Conservation (phyloP, 2,888 invertebrate species). For the Stegophylla sp. region DNA sequence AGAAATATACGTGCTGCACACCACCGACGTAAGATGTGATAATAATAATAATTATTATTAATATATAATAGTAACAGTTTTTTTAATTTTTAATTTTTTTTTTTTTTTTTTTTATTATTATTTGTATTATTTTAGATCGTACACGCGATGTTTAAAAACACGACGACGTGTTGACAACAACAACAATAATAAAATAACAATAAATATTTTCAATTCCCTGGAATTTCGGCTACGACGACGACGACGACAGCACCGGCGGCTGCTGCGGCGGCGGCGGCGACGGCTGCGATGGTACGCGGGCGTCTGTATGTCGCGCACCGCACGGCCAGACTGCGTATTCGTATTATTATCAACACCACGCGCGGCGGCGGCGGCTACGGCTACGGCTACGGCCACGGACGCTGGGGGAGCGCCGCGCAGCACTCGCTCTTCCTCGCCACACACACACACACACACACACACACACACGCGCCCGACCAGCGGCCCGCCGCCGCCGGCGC, state of each 20-base stretch:
- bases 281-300: constrained; percentile 43
- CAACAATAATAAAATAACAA: too few relatives aligned
- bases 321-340: constrained; percentile 59
- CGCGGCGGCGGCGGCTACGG: constrained; percentile 44
- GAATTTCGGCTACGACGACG: constrained; percentile 4
- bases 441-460: not conserved
- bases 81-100: too few relatives aligned
- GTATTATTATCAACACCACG: constrained; percentile 57
- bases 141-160: too few relatives aligned
- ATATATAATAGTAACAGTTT: too few relatives aligned
- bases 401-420: constrained; percentile 49
- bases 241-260: not conserved
- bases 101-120: too few relatives aligned
- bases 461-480: not conserved
- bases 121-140: too few relatives aligned
- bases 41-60: too few relatives aligned
- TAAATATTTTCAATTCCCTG: not conserved
- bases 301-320: constrained; percentile 59
- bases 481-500: not conserved
- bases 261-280: not conserved
- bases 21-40: too few relatives aligned
- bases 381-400: constrained; percentile 24
- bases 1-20: not conserved
- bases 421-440: constrained; percentile 14
- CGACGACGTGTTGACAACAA: too few relatives aligned